phyloP scores from a whole-genome alignment of 2,888 invertebrate species.

The Adelognathus sp. region DNA sequence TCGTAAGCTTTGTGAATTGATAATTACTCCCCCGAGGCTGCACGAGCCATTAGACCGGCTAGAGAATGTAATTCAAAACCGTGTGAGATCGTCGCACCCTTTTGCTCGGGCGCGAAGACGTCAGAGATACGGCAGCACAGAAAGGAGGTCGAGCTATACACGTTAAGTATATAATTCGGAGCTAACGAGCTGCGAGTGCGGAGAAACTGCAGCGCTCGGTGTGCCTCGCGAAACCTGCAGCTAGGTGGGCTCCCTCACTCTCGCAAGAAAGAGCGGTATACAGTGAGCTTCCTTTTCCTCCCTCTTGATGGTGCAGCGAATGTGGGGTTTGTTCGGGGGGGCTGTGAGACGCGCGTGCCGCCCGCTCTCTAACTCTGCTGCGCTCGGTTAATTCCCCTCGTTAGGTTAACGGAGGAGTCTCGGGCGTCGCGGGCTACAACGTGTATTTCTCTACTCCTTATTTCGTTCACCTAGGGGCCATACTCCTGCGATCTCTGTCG shows the following conservation, averaged over 20 bases:
- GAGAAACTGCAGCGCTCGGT: slow-evolving; percentile 44
- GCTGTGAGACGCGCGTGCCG: slow-evolving; percentile 41
- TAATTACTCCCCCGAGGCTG: too few relatives aligned
- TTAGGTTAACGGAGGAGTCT: slow-evolving; percentile 63
- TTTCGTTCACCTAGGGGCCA: slow-evolving; percentile 18
- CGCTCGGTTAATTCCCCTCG: slow-evolving; percentile 73
- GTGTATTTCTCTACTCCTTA: slow-evolving; percentile 60
- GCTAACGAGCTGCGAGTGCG: slow-evolving; percentile 54
- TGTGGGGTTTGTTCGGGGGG: slow-evolving; percentile 7
- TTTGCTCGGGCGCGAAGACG: not conserved
- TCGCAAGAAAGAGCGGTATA: slow-evolving; percentile 32
- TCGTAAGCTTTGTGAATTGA: slow-evolving; percentile 37
- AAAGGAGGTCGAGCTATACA: not conserved
- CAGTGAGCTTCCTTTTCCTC: slow-evolving; percentile 28
- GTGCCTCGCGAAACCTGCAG: slow-evolving; percentile 41
- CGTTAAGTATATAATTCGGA: slow-evolving; percentile 44
- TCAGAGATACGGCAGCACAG: not conserved
- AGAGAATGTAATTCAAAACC: slow-evolving; percentile 48
- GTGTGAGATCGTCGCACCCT: slow-evolving; percentile 36
- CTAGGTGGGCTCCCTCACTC: slow-evolving; percentile 21
- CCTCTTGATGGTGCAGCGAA: slow-evolving; percentile 12
- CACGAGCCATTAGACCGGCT: slow-evolving; percentile 38
- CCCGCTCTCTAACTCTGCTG: slow-evolving; percentile 38
- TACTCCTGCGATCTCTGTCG: slow-evolving; percentile 36
- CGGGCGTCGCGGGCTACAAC: slow-evolving; percentile 4